Evolutionary conservation across 2,113 vertebrate genomes (phyloP).

Genomic region (Mobula birostris): DNA sequence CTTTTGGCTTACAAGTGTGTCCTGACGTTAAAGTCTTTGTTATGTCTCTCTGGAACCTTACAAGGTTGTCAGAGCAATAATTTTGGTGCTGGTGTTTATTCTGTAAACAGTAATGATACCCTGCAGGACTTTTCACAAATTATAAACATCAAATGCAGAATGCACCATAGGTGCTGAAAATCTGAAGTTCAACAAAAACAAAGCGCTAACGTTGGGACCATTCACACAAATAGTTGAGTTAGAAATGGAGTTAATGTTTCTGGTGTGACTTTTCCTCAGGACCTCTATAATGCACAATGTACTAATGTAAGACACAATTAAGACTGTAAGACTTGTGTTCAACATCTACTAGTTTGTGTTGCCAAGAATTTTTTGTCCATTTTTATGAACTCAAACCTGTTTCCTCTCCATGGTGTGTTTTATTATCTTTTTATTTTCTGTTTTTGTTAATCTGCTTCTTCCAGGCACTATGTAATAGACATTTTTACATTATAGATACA

Average conservation of each 20-base stretch:
- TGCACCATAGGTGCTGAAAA: too few relatives aligned
- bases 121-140: neutral
- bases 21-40: neutral
- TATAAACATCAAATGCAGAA: too few relatives aligned
- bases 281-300: neutral
- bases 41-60: neutral
- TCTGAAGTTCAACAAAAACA: too few relatives aligned
- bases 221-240: too few relatives aligned
- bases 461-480: neutral
- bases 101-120: neutral
- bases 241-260: too few relatives aligned
- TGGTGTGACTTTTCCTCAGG: too few relatives aligned
- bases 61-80: neutral
- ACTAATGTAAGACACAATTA: neutral
- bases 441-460: neutral
- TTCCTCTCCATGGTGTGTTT: neutral
- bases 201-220: too few relatives aligned
- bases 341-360: neutral
- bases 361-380: neutral
- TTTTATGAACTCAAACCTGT: neutral
- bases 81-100: neutral
- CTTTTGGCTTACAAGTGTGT: neutral
- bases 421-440: neutral
- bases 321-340: neutral
- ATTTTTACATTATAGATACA: neutral